phyloP scores from a whole-genome alignment of 2,113 vertebrate genomes.

The Ictalurus punctatus region DNA sequence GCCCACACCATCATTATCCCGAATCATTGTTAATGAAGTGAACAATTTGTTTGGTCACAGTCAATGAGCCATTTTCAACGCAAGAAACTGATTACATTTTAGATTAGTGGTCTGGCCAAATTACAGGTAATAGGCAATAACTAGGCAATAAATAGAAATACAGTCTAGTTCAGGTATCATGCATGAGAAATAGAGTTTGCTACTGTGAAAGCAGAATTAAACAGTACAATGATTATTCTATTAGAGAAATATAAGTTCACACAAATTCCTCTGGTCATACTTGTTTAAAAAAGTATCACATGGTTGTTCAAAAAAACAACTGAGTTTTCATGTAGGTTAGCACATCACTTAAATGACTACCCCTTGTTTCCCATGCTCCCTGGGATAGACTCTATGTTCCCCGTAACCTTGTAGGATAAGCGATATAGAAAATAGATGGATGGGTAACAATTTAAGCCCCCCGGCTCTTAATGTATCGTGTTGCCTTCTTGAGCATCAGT shows the following conservation, averaged over 20 bases:
- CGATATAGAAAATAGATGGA: no score
- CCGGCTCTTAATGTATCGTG: no score
- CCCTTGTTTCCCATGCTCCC: no score
- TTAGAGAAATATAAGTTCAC: background rate
- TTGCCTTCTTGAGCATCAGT: no score
- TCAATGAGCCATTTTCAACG: background rate
- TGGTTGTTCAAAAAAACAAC: background rate
- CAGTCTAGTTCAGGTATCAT: background rate
- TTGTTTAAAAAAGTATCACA: background rate
- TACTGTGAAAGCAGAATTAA: background rate
- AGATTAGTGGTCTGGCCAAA: background rate
- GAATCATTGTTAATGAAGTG: background rate
- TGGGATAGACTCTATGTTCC: no score
- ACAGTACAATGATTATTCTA: background rate
- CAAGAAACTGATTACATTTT: background rate
- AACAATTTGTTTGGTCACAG: background rate
- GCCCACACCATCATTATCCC: background rate
- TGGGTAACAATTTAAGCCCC: no score
- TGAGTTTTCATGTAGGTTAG: background rate
- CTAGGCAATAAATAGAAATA: slow-evolving; percentile 6
- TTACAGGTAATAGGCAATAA: slow-evolving; percentile 1
- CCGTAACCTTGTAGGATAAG: no score
- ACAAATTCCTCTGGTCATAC: background rate
- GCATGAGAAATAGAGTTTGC: background rate
- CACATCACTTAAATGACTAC: background rate